Conservation (phyloP, 2,797 vertebrate genomes). For the Scleropages formosus region DNA sequence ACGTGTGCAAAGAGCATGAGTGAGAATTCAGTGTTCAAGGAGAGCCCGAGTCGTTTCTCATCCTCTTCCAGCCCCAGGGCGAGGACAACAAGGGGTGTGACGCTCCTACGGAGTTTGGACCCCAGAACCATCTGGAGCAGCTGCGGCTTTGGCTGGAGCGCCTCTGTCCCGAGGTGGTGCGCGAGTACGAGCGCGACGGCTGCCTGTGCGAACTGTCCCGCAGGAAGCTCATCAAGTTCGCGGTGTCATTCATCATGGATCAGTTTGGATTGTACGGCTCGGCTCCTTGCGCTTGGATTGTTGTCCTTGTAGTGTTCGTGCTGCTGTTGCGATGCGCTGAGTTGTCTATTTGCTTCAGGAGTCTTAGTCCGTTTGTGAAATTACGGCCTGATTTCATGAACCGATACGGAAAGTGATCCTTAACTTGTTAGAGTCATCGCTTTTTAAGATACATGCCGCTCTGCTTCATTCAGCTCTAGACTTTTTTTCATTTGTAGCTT, state of each 20-base stretch:
- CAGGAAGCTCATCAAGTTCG: slow-evolving; percentile 38
- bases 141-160: slow-evolving; percentile 34
- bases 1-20: too few relatives aligned
- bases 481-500: too few relatives aligned
- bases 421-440: too few relatives aligned
- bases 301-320: too few relatives aligned
- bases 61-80: slow-evolving; percentile 4
- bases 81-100: not conserved
- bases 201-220: slow-evolving; percentile 37
- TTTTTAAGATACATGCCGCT: too few relatives aligned
- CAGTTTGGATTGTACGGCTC: slow-evolving; percentile 35
- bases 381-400: too few relatives aligned
- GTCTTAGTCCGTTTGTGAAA: too few relatives aligned
- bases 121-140: slow-evolving; percentile 31
- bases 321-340: too few relatives aligned
- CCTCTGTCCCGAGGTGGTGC: slow-evolving; percentile 34
- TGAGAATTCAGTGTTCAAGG: not conserved
- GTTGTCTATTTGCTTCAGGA: too few relatives aligned
- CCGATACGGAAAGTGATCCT: too few relatives aligned
- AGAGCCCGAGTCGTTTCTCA: not conserved
- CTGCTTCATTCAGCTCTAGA: too few relatives aligned
- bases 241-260: slow-evolving; percentile 38
- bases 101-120: slow-evolving; percentile 25
- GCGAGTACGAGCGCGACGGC: slow-evolving; percentile 35
- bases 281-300: not conserved